phyloP scores from a whole-genome alignment of 2,113 vertebrate species.

The Aix galericulata region DNA sequence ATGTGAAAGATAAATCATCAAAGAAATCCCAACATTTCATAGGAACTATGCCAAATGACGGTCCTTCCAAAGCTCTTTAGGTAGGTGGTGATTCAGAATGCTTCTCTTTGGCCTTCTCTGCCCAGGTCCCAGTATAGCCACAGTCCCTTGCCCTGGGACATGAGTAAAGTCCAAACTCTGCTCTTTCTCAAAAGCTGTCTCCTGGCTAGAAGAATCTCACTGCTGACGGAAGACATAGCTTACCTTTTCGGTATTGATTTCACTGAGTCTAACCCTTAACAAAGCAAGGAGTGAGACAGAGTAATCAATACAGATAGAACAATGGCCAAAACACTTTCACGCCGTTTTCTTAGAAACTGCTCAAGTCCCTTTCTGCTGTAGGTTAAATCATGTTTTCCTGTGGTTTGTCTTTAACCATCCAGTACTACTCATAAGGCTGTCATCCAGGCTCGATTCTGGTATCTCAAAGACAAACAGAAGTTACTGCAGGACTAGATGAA shows the following conservation, averaged over 20 bases:
- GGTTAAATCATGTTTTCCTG: neutral
- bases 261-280: neutral
- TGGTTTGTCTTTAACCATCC: neutral
- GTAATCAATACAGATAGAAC: neutral
- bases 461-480: neutral
- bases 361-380: neutral
- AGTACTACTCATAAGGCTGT: accelerated
- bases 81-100: neutral
- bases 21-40: neutral
- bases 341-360: neutral
- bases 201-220: neutral
- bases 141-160: neutral
- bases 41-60: neutral
- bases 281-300: neutral
- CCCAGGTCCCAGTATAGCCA: neutral
- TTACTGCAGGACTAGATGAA: neutral
- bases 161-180: neutral
- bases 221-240: neutral
- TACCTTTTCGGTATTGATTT: neutral
- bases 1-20: neutral
- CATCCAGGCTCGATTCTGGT: neutral
- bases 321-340: neutral
- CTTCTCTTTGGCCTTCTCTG: neutral
- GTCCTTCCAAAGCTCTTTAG: neutral
- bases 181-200: neutral